These are phyloP conservation scores for Aspidoscelis tigris DNA, from an alignment of 2,113 vertebrate species.

Conservation along the genomic window DNA sequence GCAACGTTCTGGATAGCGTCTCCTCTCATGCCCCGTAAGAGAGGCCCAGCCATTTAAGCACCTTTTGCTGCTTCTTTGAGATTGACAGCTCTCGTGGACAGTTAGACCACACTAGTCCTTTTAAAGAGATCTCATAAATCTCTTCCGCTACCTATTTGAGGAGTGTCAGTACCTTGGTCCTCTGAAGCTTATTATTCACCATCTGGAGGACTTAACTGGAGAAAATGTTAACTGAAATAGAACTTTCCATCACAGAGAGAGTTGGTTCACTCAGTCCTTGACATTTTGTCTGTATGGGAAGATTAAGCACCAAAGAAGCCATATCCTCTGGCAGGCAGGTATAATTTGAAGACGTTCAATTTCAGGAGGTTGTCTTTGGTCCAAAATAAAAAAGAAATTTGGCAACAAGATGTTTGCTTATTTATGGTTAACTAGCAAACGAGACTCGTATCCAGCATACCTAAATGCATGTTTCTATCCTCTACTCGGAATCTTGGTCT, in stretches of 20 bases:
- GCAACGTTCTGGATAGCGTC: constrained; percentile 17
- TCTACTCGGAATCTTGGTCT: not conserved
- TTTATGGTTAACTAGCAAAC: constrained; percentile 20
- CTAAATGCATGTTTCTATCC: not conserved
- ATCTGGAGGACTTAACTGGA: constrained; percentile 63
- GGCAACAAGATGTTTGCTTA: constrained; percentile 2
- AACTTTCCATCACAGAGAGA: constrained; percentile 60
- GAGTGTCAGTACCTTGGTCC: constrained; percentile 65
- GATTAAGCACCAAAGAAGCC: constrained; percentile 4
- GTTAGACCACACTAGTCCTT: constrained; percentile 47
- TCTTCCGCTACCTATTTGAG: constrained; percentile 43
- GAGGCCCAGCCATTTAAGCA: constrained; percentile 30
- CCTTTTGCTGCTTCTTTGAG: constrained; percentile 20
- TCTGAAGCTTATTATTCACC: constrained; percentile 64
- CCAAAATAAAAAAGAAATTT: constrained; percentile 7
- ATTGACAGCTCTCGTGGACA: constrained; percentile 44
- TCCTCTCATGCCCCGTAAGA: constrained; percentile 26
- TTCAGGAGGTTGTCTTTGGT: not conserved
- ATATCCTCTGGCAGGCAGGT: not conserved
- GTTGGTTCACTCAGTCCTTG: constrained; percentile 66
- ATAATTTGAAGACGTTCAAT: not conserved
- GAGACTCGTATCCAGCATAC: not conserved
- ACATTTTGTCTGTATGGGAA: constrained; percentile 56
- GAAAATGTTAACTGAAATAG: constrained; percentile 62
- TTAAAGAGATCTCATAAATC: constrained; percentile 44